A percentile compares a stretch with the other conserved stretches of the same genome.
Conservation (phyloP, 1,140 invertebrate species). For the Pteromalus puparum region DNA sequence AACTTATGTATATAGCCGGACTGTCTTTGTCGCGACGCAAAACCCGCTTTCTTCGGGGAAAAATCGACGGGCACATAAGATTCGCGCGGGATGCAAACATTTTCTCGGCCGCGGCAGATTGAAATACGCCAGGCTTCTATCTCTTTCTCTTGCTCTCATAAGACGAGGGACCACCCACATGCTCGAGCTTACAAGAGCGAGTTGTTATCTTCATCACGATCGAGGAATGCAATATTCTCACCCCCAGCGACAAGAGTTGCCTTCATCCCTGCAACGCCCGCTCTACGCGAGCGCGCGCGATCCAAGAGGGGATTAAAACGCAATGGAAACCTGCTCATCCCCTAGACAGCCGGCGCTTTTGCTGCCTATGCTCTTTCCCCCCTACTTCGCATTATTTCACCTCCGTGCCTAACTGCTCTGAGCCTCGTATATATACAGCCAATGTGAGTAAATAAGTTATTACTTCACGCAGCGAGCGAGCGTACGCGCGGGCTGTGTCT, state of each 20-base stretch:
- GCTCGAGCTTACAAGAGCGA: conserved; percentile 5
- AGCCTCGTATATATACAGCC: conserved; percentile 5
- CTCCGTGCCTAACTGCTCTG: conserved; percentile 3
- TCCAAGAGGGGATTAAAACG: conserved; percentile 66
- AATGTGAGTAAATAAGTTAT: conserved; percentile 50
- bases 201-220: conserved; percentile 63
- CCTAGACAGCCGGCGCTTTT: neutral
- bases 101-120: conserved; percentile 26
- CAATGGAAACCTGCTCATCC: conserved; percentile 65
- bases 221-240: conserved; percentile 66
- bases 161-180: neutral
- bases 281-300: too few relatives aligned
- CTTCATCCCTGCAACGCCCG: conserved; percentile 30
- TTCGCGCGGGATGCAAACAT: conserved; percentile 27
- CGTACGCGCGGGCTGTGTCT: neutral
- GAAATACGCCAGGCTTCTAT: neutral
- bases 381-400: conserved; percentile 47
- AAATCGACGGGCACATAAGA: too few relatives aligned
- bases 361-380: neutral
- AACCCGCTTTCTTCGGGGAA: neutral
- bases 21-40: neutral
- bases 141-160: neutral
- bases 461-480: conserved; percentile 27
- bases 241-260: conserved; percentile 60
- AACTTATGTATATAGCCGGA: conserved; percentile 21